Evolutionary conservation across 2,888 invertebrate genomes (phyloP), one percentile per base, ranked within the genome.

Genomic region (Drepanosiphum platanoidis): DNA sequence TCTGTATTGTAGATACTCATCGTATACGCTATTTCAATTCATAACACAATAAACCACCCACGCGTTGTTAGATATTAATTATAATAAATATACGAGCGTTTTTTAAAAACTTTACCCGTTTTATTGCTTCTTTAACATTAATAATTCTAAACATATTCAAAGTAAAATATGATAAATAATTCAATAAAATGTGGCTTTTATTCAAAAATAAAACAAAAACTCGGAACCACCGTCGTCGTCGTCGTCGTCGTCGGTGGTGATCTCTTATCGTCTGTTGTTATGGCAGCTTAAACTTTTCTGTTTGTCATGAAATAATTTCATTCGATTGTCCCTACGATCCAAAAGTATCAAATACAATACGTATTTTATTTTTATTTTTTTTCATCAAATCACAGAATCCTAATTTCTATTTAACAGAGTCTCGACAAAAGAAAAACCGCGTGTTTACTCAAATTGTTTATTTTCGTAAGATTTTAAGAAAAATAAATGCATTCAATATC

Each of bases 191-290:
- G 39, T 5, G 11, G 22, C 52, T 18, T 22, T 5, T 52, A 7
- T n/a, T 42, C 11, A 52, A 52, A 74, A 74, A 32, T 74, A 74
- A 74, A 46, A 32, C 46, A 32, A 46, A 32, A 46, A 52, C 22
- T 46, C 32, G 32, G n/a, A 39, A 74, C 74, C 46, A 74, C 46
- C 74, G n/a, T n/a, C n/a, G n/a, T n/a, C n/a, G n/a, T n/a, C n/a
- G n/a, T n/a, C n/a, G n/a, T n/a, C n/a, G n/a, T n/a, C n/a, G n/a
- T n/a, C n/a, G n/a, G n/a, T n/a, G 46, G 74, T 74, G 46, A 52
- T 46, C 42, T 46, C 42, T 74, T 46, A 52, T 52, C 4, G 30
- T 32, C 46, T 15, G n/a, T 36, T 34, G 27, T 36, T 77, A 15
- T 75, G 18, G 4, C 34, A 27, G 36, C 9, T 9, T 27, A 36